Evolutionary conservation across 2,113 vertebrate genomes (phyloP).

Genomic region (Percopsis transmontana): DNA sequence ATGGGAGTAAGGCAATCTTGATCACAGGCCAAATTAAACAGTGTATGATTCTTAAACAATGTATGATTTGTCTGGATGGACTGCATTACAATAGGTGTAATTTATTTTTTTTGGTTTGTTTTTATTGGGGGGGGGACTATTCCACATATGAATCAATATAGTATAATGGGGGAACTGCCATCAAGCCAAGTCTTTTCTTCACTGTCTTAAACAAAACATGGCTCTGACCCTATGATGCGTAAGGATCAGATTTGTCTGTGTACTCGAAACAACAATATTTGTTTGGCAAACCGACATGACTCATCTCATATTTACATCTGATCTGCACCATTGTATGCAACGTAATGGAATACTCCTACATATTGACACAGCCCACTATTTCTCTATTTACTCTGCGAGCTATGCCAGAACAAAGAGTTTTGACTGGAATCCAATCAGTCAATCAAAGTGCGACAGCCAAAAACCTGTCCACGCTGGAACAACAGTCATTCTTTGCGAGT

Average conservation of each 20-base stretch:
- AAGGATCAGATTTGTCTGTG: constrained; percentile 15
- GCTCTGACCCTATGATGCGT: background rate
- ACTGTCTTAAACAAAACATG: background rate
- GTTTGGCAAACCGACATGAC: constrained; percentile 34
- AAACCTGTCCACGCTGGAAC: constrained; percentile 66
- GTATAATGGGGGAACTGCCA: background rate
- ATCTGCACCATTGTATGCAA: constrained; percentile 33
- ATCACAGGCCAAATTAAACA: constrained; percentile 8
- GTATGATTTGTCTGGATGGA: background rate
- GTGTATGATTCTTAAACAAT: constrained; percentile 1
- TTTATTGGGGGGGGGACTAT: too few species aligned
- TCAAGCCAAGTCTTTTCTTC: background rate
- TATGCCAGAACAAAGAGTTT: constrained; percentile 46
- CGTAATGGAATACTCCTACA: constrained; percentile 52
- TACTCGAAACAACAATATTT: constrained; percentile 25
- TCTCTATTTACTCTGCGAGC: constrained; percentile 54
- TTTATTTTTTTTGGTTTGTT: background rate
- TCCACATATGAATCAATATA: background rate
- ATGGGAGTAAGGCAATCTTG: background rate
- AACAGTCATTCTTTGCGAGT: constrained; percentile 60
- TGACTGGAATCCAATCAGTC: constrained; percentile 68
- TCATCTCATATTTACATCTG: constrained; percentile 48
- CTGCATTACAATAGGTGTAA: too few species aligned
- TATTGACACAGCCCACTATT: constrained; percentile 60
- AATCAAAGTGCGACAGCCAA: constrained; percentile 62